Evolutionary conservation across 2,113 vertebrate species (phyloP).

Genomic region (Chlamydotis undulata): DNA sequence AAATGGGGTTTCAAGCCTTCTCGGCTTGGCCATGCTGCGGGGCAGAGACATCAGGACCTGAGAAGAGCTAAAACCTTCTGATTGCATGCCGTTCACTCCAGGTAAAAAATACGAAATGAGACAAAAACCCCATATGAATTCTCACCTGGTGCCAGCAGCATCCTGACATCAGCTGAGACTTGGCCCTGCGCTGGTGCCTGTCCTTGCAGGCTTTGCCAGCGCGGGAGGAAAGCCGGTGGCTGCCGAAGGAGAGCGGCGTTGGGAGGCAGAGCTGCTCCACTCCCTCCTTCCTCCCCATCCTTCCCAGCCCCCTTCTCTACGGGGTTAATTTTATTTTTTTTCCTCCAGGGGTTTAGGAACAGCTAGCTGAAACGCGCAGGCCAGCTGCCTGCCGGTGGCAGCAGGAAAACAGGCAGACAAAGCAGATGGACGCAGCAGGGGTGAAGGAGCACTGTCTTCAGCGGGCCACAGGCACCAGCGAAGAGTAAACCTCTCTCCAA

Average conservation of each 20-base stretch:
- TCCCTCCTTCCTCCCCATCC: not conserved
- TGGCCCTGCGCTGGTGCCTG: not conserved
- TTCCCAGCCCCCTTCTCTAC: slow-evolving; percentile 34
- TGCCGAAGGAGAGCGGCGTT: not conserved
- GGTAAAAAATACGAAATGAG: not conserved
- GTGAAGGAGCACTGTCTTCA: slow-evolving; percentile 64
- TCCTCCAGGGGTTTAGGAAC: slow-evolving; percentile 57
- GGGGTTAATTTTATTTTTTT: slow-evolving; percentile 66
- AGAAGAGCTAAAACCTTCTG: not conserved
- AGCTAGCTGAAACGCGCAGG: slow-evolving; percentile 49
- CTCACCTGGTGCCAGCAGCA: not conserved
- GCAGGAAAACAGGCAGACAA: slow-evolving; percentile 68
- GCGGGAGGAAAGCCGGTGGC: not conserved
- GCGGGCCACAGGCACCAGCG: slow-evolving; percentile 49
- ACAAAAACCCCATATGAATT: not conserved
- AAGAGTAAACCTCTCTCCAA: slow-evolving; percentile 70
- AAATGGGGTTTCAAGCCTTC: not conserved
- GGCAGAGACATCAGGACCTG: not conserved
- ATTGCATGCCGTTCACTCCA: not conserved
- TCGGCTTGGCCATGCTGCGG: rapidly evolving
- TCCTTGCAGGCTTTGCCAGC: not conserved
- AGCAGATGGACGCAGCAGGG: slow-evolving; percentile 75
- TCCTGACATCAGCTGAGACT: not conserved
- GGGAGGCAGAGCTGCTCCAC: not conserved
- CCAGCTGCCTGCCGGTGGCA: slow-evolving; percentile 73